Base-by-base conservation (phyloP, 2,888 invertebrate species). In the Nemotelus pantherinus region DNA sequence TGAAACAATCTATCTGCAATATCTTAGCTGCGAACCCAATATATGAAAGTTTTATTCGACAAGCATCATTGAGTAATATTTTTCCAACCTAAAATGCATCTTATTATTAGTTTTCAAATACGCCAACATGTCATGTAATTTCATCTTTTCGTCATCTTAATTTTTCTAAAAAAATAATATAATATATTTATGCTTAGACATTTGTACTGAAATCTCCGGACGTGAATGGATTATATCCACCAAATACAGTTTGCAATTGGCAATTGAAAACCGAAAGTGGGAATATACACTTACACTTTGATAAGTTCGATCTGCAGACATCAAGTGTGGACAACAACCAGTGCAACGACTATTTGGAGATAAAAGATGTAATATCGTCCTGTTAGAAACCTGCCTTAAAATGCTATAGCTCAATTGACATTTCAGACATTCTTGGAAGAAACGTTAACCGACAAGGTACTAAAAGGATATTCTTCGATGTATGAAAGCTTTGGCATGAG, bases 241-340 rank as follows among this genome's bases (percentile, higher is more conserved):
- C 76, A 2, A 65, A 76, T 55, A 53, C 50, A 5, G 39, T 44
- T 4, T 76, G 76, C 47, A 44, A 3, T 7, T 76, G 76, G 76
- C 41, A 53, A 5, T 6, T 76, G 2, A 64, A 64, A 43, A 10
- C 47, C 1, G 39, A 3, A 43, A 5, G 3, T 44, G n/a, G 47
- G 3, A 43, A 3, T 7, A 44, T 65, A 55, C 64, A 53, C 44
- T 10, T 67, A 2, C 64, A 65, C 45, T 64, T 76, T 45, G 83
- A 87, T 2, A 88, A 89, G 58, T 84, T 93, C 77, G 88, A 90
- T 77, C 82, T 91, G 50, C 84, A 86, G 41, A 84, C 87, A 41
- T 83, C 86, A 2, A 79, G 82, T 45, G 71, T 55, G 39, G 82
- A 82, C 60, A 79, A 80, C 9, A 82, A 82, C 7, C 91, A 91